Conservation (phyloP, 1,140 invertebrate species). For the Hylaeus anthracinus region DNA sequence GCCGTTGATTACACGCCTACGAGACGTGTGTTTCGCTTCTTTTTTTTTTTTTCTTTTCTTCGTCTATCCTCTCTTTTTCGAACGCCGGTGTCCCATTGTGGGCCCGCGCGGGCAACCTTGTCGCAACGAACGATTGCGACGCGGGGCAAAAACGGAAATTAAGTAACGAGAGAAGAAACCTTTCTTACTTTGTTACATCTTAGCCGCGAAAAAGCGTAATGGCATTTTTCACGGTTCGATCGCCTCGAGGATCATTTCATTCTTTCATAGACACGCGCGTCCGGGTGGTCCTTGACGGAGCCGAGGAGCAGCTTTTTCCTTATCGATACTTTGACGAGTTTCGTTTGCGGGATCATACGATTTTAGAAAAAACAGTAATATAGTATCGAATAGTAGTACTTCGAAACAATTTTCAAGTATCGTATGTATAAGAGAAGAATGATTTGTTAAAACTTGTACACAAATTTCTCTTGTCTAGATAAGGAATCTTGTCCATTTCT, state of each 20-base stretch:
- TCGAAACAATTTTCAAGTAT: too few relatives aligned
- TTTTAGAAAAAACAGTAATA: too few relatives aligned
- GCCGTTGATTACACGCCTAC: conserved; percentile 6
- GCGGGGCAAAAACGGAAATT: conserved; percentile 25
- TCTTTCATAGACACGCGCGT: not conserved
- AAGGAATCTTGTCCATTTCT: too few relatives aligned
- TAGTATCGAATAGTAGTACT: too few relatives aligned
- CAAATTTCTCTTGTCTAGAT: too few relatives aligned
- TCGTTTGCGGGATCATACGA: too few relatives aligned
- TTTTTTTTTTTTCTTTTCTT: not conserved
- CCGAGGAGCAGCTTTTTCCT: too few relatives aligned
- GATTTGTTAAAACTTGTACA: too few relatives aligned
- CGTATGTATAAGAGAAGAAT: too few relatives aligned
- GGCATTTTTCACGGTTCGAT: not conserved
- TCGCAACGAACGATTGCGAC: not conserved
- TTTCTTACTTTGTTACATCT: conserved; percentile 17
- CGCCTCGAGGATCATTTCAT: not conserved
- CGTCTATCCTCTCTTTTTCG: not conserved
- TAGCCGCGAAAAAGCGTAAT: not conserved
- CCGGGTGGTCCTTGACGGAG: not conserved
- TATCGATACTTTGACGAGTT: too few relatives aligned
- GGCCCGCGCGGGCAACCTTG: conserved; percentile 21
- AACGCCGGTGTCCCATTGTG: not conserved
- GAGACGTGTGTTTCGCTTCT: not conserved
- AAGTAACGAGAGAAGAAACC: conserved; percentile 21